Percentiles rank a stretch among this genome's conserved stretches.
These are phyloP conservation scores for Triplophysa bombifrons DNA, from an alignment of 2,797 vertebrate genomes.

Conservation along the genomic window DNA sequence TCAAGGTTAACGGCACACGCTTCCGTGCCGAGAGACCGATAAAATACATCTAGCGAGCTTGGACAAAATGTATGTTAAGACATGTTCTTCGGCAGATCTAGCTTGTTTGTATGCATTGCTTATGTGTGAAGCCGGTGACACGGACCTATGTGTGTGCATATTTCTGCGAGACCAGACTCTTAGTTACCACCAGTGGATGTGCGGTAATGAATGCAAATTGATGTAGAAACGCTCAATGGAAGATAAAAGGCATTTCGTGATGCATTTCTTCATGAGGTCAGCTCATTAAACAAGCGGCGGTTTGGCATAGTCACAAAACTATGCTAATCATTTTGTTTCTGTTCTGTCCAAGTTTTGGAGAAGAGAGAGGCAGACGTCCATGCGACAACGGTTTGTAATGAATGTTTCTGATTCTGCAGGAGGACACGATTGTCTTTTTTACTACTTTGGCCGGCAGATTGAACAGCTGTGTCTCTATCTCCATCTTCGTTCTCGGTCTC, in stretches of 20 bases:
- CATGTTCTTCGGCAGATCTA: slow-evolving; percentile 23
- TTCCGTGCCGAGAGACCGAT: slow-evolving; percentile 11
- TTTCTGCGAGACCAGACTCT: not conserved
- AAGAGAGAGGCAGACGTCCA: not conserved
- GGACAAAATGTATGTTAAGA: slow-evolving; percentile 4
- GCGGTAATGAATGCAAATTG: slow-evolving; percentile 41
- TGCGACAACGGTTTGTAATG: slow-evolving; percentile 20
- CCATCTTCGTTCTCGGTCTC: slow-evolving; percentile 20
- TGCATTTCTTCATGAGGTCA: slow-evolving; percentile 12
- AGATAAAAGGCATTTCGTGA: not conserved
- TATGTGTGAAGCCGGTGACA: slow-evolving; percentile 15
- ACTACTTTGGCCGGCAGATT: slow-evolving; percentile 37
- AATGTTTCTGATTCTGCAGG: slow-evolving; percentile 18
- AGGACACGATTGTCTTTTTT: slow-evolving; percentile 33
- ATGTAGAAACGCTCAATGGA: not conserved
- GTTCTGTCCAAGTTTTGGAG: slow-evolving; percentile 8
- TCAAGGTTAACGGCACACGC: slow-evolving; percentile 36
- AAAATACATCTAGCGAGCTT: not conserved
- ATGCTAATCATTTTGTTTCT: not conserved
- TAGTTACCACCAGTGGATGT: not conserved
- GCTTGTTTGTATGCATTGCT: slow-evolving; percentile 19
- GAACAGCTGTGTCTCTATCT: slow-evolving; percentile 41
- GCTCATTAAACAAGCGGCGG: not conserved
- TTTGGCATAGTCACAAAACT: slow-evolving; percentile 1
- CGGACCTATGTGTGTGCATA: slow-evolving; percentile 22